A percentile compares a stretch with the other conserved stretches of the same genome.
Evolutionary conservation across 2,888 invertebrate species (phyloP).

Genomic region (Conistra vaccinii): DNA sequence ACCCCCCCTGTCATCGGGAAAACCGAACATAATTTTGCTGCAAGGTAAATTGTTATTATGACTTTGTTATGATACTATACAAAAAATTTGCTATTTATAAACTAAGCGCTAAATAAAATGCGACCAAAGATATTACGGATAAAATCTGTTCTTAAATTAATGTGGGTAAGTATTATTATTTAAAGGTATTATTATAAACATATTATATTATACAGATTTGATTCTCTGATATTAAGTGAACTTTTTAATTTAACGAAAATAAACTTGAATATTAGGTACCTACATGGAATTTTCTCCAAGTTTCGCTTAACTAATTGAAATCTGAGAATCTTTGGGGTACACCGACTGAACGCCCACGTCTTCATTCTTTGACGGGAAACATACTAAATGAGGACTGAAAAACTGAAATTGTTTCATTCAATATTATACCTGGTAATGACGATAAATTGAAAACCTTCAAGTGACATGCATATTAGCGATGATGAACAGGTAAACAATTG

Average conservation of each 20-base stretch:
- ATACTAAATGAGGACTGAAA: conserved; percentile 35
- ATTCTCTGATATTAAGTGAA: not conserved
- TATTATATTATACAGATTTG: not conserved
- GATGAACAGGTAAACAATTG: not conserved
- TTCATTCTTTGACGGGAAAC: conserved; percentile 34
- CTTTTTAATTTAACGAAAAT: conserved; percentile 41
- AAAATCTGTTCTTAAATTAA: not conserved
- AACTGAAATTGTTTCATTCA: conserved; percentile 38
- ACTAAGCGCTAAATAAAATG: not conserved
- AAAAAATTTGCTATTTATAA: conserved; percentile 26
- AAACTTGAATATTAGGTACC: conserved; percentile 39
- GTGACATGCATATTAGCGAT: conserved; percentile 1
- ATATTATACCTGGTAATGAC: conserved; percentile 13
- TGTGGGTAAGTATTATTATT: not conserved
- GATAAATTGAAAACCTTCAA: conserved; percentile 9
- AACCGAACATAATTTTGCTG: conserved; percentile 27
- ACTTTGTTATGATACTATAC: conserved; percentile 7
- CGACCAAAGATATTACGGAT: not conserved
- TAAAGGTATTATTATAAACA: not conserved
- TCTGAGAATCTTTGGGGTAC: conserved; percentile 66
- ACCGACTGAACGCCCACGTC: conserved; percentile 43
- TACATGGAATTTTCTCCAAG: conserved; percentile 64
- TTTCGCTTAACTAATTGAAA: conserved; percentile 75
- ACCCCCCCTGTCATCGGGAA: conserved; percentile 3
- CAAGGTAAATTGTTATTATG: conserved; percentile 20